These are phyloP conservation scores for Aurelia aurita DNA, from an alignment of 30 jellyfish, hydroid and myxozoan species.

Conservation along the genomic window DNA sequence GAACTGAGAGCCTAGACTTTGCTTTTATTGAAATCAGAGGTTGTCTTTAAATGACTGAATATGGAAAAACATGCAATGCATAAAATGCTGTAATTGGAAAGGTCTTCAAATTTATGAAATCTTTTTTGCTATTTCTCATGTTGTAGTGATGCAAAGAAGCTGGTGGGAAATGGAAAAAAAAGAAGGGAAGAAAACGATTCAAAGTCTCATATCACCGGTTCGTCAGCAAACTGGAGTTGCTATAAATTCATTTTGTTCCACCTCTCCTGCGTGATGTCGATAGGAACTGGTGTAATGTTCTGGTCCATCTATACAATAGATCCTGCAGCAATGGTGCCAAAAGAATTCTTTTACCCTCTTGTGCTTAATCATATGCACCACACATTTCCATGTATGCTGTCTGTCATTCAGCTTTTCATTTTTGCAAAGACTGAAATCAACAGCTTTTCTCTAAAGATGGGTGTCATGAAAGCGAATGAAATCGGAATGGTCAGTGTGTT, in stretches of 20 bases:
- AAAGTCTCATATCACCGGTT: not conserved
- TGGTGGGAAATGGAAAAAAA: not conserved
- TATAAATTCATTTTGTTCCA: slow-evolving; percentile 61
- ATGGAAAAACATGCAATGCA: no score
- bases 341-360: slow-evolving; percentile 53
- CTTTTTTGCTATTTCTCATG: no score
- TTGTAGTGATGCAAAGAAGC: no score
- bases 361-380: slow-evolving; percentile 73
- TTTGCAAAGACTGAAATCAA: slow-evolving; percentile 63
- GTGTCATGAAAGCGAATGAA: slow-evolving; percentile 54
- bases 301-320: slow-evolving; percentile 56
- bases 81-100: no score
- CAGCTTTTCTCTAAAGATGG: slow-evolving; percentile 54
- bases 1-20: no score
- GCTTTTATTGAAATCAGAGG: no score
- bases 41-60: no score
- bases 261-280: slow-evolving; percentile 55
- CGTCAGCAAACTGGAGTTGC: not conserved
- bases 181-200: not conserved
- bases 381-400: slow-evolving; percentile 59
- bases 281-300: slow-evolving; percentile 42
- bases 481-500: slow-evolving; percentile 58
- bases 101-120: no score
- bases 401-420: slow-evolving; percentile 52
- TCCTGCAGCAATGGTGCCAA: slow-evolving; percentile 56